phyloP scores from a whole-genome alignment of 2,113 vertebrate species.

The Callipepla squamata region DNA sequence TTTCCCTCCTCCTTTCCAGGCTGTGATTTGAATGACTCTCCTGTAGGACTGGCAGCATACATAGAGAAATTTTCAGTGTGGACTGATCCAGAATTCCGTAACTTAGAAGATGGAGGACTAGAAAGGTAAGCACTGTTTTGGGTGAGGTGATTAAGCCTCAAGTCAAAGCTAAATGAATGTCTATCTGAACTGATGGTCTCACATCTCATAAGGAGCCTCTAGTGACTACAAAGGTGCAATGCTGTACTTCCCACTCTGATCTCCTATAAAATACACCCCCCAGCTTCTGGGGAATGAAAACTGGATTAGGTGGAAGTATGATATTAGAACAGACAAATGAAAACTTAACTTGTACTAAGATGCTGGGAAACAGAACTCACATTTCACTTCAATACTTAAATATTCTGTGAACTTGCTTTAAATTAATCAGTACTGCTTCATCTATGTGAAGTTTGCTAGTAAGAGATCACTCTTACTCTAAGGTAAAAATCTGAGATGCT shows the following conservation, averaged over 20 bases:
- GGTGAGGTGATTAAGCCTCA: background rate
- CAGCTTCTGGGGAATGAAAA: background rate
- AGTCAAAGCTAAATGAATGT: background rate
- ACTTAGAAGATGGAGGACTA: constrained; percentile 79
- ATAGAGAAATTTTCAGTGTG: constrained; percentile 83
- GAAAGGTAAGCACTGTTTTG: constrained; percentile 61
- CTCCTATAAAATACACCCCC: background rate
- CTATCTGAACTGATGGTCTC: background rate
- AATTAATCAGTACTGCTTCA: background rate
- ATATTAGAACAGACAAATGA: background rate
- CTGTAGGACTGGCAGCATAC: constrained; percentile 81
- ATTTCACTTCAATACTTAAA: background rate
- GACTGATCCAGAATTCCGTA: constrained; percentile 69
- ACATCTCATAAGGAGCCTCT: rapidly evolving
- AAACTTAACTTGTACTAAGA: background rate
- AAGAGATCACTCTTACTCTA: background rate
- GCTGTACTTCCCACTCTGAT: background rate
- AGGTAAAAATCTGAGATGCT: background rate
- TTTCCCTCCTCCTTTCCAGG: constrained; percentile 47
- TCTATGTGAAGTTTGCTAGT: background rate
- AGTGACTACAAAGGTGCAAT: background rate
- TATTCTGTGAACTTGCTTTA: background rate
- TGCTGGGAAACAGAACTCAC: background rate
- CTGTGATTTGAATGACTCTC: constrained; percentile 80
- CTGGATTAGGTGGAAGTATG: background rate